Conservation (phyloP, 2,888 invertebrate species). For the Sminthurides aquaticus region DNA sequence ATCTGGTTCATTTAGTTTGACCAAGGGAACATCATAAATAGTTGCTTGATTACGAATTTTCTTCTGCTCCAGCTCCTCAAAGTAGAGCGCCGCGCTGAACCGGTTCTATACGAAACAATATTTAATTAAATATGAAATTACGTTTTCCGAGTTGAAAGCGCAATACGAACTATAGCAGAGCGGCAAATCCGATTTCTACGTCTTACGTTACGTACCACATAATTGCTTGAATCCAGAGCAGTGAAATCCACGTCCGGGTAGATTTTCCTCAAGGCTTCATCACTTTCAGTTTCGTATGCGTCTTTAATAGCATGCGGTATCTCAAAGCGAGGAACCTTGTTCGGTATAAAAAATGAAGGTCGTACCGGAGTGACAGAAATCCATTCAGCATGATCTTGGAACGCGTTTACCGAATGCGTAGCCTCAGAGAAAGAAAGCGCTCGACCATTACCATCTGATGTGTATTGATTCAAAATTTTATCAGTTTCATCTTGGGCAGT, state of each 20-base stretch:
- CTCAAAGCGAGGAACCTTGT: slow-evolving; percentile 50
- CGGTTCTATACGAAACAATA: slow-evolving; percentile 52
- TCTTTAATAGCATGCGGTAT: slow-evolving; percentile 50
- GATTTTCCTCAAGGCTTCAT: slow-evolving; percentile 47
- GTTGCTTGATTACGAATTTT: slow-evolving; percentile 62
- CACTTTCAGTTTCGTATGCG: slow-evolving; percentile 46
- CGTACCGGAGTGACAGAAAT: slow-evolving; percentile 44
- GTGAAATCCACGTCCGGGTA: slow-evolving; percentile 45
- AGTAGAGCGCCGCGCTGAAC: slow-evolving; percentile 65
- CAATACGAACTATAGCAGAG: no score
- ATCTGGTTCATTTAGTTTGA: slow-evolving; percentile 1
- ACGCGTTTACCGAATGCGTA: slow-evolving; percentile 52
- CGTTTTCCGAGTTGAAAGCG: no score
- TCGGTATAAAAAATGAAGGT: slow-evolving; percentile 57
- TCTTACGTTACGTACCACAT: slow-evolving; percentile 8
- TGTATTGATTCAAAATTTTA: neutral
- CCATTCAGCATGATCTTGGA: slow-evolving; percentile 35
- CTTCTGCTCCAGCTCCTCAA: slow-evolving; percentile 71
- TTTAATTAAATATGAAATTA: slow-evolving; percentile 12
- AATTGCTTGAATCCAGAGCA: slow-evolving; percentile 10
- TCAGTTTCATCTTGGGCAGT: slow-evolving; percentile 43
- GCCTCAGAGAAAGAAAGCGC: neutral
- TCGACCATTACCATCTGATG: neutral
- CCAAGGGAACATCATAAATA: slow-evolving; percentile 58
- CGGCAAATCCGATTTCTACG: slow-evolving; percentile 49